phyloP scores from a whole-genome alignment of 2,888 invertebrate genomes.

The Euphydryas editha region DNA sequence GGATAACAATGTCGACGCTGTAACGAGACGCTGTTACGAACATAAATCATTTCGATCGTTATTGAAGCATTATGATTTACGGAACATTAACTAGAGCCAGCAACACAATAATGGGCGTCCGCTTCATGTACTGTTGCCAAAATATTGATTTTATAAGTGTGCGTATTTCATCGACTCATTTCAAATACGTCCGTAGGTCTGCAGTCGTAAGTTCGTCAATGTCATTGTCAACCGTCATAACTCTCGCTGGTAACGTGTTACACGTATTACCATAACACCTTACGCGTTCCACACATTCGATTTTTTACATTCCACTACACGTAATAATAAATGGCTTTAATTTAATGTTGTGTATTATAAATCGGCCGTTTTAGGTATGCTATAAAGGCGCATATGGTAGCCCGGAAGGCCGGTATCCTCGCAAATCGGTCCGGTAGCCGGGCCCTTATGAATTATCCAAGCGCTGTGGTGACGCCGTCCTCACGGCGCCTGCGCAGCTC shows the following conservation, averaged over 20 bases:
- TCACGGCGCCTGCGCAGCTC: conserved; percentile 61
- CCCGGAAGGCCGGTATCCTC: conserved; percentile 62
- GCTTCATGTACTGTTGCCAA: not conserved
- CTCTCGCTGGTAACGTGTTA: conserved; percentile 14
- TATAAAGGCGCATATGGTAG: conserved; percentile 53
- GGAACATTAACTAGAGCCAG: conserved; percentile 10
- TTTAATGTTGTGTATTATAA: conserved; percentile 44
- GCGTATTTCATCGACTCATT: not conserved
- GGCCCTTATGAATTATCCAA: conserved; percentile 80
- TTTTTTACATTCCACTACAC: conserved; percentile 38
- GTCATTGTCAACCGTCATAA: conserved; percentile 23
- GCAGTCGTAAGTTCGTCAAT: conserved; percentile 20
- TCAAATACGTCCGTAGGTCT: not conserved
- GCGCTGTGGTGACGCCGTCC: conserved; percentile 63
- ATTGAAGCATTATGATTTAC: conserved; percentile 10
- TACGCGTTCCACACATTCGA: conserved; percentile 16
- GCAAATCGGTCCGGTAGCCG: conserved; percentile 49
- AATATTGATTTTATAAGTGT: not conserved
- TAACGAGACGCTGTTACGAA: conserved; percentile 10
- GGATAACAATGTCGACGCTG: conserved; percentile 3
- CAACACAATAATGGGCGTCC: not conserved
- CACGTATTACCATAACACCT: conserved; percentile 18
- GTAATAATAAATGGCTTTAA: conserved; percentile 41
- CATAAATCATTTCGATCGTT: conserved; percentile 25
- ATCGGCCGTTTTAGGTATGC: conserved; percentile 60